These are phyloP conservation scores for Engystomops pustulosus DNA, from an alignment of 2,113 vertebrate species.

Conservation along the genomic window DNA sequence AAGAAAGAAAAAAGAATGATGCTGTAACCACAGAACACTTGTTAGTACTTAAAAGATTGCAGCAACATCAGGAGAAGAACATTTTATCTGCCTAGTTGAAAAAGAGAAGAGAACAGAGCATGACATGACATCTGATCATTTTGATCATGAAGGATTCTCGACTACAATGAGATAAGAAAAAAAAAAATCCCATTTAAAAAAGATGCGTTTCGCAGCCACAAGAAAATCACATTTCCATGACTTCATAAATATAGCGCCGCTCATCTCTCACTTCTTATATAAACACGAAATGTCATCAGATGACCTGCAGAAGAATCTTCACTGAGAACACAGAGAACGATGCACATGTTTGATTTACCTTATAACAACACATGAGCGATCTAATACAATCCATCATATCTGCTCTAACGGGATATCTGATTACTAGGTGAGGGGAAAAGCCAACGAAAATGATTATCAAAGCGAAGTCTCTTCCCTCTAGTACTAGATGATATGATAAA, in stretches of 20 bases:
- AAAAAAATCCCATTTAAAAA: constrained; percentile 23
- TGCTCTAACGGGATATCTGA: background rate
- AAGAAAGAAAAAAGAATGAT: constrained; percentile 66
- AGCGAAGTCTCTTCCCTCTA: no score
- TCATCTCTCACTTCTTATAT: constrained; percentile 14
- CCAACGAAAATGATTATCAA: no score
- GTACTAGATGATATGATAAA: no score
- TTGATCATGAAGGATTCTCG: constrained; percentile 60
- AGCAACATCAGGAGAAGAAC: constrained; percentile 64
- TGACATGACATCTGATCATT: constrained; percentile 58
- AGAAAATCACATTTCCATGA: constrained; percentile 34
- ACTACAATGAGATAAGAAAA: constrained; percentile 53
- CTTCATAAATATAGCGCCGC: constrained; percentile 15
- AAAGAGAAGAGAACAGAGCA: constrained; percentile 66
- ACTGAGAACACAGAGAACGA: background rate
- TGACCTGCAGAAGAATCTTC: background rate
- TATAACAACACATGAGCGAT: background rate
- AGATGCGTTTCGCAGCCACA: constrained; percentile 28
- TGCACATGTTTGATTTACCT: background rate
- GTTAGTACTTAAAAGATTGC: constrained; percentile 68
- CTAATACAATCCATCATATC: background rate
- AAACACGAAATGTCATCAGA: constrained; percentile 26
- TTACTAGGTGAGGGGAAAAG: background rate
- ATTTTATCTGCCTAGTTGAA: constrained; percentile 68
- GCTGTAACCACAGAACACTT: constrained; percentile 70